Conservation (phyloP, 2,888 invertebrate species). For the Eupithecia subumbrata region DNA sequence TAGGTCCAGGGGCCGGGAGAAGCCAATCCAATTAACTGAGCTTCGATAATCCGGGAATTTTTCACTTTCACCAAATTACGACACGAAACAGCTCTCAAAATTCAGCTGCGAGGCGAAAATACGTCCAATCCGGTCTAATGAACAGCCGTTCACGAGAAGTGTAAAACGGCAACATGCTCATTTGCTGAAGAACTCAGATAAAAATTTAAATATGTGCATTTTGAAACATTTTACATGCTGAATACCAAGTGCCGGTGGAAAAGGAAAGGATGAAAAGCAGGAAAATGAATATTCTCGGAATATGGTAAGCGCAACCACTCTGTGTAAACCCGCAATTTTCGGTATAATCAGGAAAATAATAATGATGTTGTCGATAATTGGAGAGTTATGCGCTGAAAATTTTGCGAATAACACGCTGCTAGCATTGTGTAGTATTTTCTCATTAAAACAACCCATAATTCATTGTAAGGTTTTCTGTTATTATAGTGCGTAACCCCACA, state of each 20-base stretch:
- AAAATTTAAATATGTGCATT: constrained; percentile 38
- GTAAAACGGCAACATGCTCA: constrained; percentile 49
- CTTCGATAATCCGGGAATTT: constrained; percentile 57
- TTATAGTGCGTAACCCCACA: no score
- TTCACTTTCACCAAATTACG: constrained; percentile 62
- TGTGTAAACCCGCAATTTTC: constrained; percentile 26
- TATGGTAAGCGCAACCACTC: constrained; percentile 25
- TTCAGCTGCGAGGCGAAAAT: constrained; percentile 51
- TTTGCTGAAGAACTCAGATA: constrained; percentile 46
- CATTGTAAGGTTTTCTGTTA: no score
- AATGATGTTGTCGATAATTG: constrained; percentile 34
- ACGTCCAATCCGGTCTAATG: constrained; percentile 69
- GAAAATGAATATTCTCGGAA: constrained; percentile 19
- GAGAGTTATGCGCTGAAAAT: constrained; percentile 32
- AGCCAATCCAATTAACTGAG: constrained; percentile 40
- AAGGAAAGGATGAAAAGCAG: constrained; percentile 5
- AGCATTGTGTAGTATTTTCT: constrained; percentile 23
- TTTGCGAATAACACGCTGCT: constrained; percentile 25
- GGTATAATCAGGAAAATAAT: constrained; percentile 26
- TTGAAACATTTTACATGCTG: constrained; percentile 27
- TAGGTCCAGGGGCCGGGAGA: constrained; percentile 15
- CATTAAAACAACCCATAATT: constrained; percentile 15
- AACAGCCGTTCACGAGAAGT: constrained; percentile 59
- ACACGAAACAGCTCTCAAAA: constrained; percentile 49
- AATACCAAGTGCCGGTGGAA: constrained; percentile 15